Percentiles rank a stretch among this genome's conserved stretches.
phyloP scores from a whole-genome alignment of 1,140 invertebrate species.

The Drosophila burlai region DNA sequence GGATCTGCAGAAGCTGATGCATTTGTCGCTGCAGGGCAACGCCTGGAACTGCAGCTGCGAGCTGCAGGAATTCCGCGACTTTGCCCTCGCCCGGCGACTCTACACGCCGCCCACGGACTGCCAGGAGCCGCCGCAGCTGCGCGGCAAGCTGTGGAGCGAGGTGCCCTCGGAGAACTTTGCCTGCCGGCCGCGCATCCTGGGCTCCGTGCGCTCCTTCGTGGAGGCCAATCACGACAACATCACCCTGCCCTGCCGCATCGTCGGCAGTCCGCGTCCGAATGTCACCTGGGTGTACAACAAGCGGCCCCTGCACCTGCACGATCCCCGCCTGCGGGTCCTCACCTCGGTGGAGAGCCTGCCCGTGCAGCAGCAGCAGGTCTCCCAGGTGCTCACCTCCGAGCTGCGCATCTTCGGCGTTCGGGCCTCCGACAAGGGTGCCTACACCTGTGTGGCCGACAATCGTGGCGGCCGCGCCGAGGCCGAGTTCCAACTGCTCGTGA shows the following conservation, averaged over 20 bases:
- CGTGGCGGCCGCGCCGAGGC: constrained; percentile 92
- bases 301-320: constrained; percentile 86
- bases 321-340: constrained; percentile 85
- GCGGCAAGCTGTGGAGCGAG: constrained; percentile 90
- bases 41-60: constrained; percentile 96
- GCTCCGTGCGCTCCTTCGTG: constrained; percentile 86
- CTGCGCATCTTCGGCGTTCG: constrained; percentile 90
- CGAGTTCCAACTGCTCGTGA: constrained; percentile 87
- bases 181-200: constrained; percentile 91
- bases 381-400: constrained; percentile 85
- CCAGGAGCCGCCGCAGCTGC: constrained; percentile 88
- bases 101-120: constrained; percentile 91
- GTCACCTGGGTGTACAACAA: constrained; percentile 91
- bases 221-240: constrained; percentile 89
- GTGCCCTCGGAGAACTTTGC: constrained; percentile 91
- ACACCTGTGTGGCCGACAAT: constrained; percentile 95
- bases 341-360: constrained; percentile 63
- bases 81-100: constrained; percentile 89
- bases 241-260: constrained; percentile 91
- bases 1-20: constrained; percentile 88
- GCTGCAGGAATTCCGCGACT: constrained; percentile 91
- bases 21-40: constrained; percentile 92
- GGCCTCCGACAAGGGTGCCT: constrained; percentile 93
- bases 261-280: constrained; percentile 91
- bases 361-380: constrained; percentile 1